These are phyloP conservation scores for Chromoteleia sp. DNA, from an alignment of 2,888 invertebrate species.

Conservation along the genomic window DNA sequence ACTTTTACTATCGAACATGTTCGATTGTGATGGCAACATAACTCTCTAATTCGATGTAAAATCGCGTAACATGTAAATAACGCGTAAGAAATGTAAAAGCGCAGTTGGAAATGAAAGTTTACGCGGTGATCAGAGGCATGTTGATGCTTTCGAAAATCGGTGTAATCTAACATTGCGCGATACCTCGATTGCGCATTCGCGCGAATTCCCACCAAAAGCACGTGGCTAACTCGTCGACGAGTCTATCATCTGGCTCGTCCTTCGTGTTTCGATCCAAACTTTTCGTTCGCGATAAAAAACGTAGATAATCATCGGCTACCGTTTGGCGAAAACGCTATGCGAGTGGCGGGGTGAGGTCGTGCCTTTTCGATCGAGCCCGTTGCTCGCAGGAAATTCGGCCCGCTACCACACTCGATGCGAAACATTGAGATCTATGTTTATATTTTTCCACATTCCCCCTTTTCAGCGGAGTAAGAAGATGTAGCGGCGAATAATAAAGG, in stretches of 20 bases:
- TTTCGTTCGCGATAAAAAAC: constrained; percentile 54
- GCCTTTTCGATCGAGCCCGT: constrained; percentile 36
- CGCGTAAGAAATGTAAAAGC: too few species aligned
- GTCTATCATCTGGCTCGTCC: constrained; percentile 62
- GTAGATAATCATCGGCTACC: constrained; percentile 61
- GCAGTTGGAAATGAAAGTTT: too few species aligned
- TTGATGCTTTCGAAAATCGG: too few species aligned
- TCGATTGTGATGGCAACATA: too few species aligned
- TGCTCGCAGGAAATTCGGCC: constrained; percentile 62
- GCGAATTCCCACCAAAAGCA: constrained; percentile 62
- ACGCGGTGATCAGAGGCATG: too few species aligned
- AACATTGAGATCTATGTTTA: constrained; percentile 70
- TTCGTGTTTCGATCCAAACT: constrained; percentile 62
- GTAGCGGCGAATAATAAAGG: constrained; percentile 73
- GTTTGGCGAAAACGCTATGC: constrained; percentile 43
- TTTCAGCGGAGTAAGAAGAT: constrained; percentile 65
- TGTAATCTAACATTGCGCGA: neutral
- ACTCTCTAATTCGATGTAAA: too few species aligned
- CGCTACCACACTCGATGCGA: constrained; percentile 57
- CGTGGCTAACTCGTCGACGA: constrained; percentile 46
- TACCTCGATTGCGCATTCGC: neutral
- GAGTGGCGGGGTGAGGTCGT: constrained; percentile 52
- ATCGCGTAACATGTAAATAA: too few species aligned
- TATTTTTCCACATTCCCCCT: constrained; percentile 65
- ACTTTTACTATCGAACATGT: too few species aligned